Conservation (phyloP, 2,113 vertebrate genomes). For the Oncorhynchus gorbuscha region DNA sequence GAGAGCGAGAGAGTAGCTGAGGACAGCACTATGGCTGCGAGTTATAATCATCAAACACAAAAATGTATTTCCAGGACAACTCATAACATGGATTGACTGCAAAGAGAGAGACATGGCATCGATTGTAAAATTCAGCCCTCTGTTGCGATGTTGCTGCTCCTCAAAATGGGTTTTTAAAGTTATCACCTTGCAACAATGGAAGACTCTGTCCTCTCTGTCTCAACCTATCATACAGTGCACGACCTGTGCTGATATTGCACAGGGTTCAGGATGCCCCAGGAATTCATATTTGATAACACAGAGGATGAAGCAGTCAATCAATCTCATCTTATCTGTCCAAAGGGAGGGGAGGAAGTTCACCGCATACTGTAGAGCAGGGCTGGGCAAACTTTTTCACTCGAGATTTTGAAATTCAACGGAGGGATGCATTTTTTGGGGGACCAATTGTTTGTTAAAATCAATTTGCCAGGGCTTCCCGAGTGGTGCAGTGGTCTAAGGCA, state of each 20-base stretch:
- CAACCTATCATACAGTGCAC: conserved; percentile 36
- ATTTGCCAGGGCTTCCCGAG: too few relatives aligned
- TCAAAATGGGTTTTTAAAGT: conserved; percentile 55
- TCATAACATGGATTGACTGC: conserved; percentile 34
- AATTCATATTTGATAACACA: conserved; percentile 5
- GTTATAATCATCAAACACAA: conserved; percentile 69
- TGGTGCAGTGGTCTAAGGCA: too few relatives aligned
- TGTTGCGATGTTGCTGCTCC: conserved; percentile 34
- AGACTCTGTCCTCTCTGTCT: conserved; percentile 36
- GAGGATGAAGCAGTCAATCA: conserved; percentile 6
- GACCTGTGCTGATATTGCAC: background rate
- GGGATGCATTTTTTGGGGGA: too few relatives aligned
- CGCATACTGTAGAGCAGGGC: background rate
- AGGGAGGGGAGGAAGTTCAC: too few relatives aligned
- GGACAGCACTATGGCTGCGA: conserved; percentile 50
- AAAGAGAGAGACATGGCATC: conserved; percentile 39
- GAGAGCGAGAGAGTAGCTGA: conserved; percentile 53
- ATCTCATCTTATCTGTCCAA: background rate
- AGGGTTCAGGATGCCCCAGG: background rate
- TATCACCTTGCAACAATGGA: conserved; percentile 49
- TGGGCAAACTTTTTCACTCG: background rate
- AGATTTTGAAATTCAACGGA: too few relatives aligned
- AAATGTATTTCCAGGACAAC: conserved; percentile 62
- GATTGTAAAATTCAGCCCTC: conserved; percentile 38
- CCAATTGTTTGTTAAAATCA: too few relatives aligned